Base-by-base conservation (phyloP, 2,888 invertebrate species). In the Osmoderma eremita region DNA sequence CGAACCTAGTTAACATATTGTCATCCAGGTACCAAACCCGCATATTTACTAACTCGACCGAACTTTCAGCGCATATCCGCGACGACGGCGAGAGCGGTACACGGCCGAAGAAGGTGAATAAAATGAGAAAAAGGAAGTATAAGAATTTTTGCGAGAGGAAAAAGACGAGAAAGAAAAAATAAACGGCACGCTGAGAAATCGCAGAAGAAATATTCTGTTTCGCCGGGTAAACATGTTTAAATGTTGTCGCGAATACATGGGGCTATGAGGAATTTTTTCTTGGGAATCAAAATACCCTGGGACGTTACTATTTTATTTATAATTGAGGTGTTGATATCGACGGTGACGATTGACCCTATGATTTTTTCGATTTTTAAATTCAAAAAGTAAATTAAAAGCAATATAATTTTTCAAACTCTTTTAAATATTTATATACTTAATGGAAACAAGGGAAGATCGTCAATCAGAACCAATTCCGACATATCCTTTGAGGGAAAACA, bases 1-100 rank as follows among this genome's bases (percentile, higher is more conserved):
- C 76, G 72, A 75, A 73, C 75, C 76, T 78, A 79, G 78, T 80
- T 80, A 80, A 81, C 79, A 80, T 80, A 80, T 78, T 80, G 81
- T 80, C 81, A 79, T 69, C 74, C 75, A 77, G 75, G 73, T 74
- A 77, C 74, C 74, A 74, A 76, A 76, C 72, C 73, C 78, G 78
- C 78, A 81, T 81, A 81, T 81, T 81, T 80, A 80, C 79, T 79
- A 79, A 80, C 67, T 66, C 68, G 67, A 56, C 64, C 65, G 38
- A 62, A 67, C 68, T 69, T 70, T 70, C 69, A 72, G 69, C 71
- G 58, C 5, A 24, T 24, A 45, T 24, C 30, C 17, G 24, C 42
- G 24, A 24, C 24, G 24, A 24, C 24, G 24, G 24, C 30, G 30
- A 30, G 30, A 5, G 30, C 63, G 45, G 67, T 54, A 42, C 53